A percentile compares a stretch with the other conserved stretches of the same genome.
These are phyloP conservation scores for Parochlus steinenii DNA, from an alignment of 2,888 invertebrate genomes.

Conservation along the genomic window DNA sequence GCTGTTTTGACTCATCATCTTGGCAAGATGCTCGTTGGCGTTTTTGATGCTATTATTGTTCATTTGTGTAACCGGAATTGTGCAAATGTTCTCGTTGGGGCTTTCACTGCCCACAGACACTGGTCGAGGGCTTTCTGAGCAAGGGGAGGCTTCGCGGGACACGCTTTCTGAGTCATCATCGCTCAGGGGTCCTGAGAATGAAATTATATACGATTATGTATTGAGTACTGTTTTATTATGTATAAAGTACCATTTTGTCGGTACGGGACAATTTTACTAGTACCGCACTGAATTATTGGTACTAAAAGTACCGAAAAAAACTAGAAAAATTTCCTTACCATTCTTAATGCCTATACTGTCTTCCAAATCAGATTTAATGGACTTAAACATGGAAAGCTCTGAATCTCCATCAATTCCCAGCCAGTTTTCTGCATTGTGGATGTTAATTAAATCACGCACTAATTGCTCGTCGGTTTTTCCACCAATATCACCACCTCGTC, in stretches of 20 bases:
- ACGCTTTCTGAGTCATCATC: conserved; percentile 48
- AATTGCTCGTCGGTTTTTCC: conserved; percentile 82
- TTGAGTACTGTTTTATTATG: not conserved
- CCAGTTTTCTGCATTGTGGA: conserved; percentile 91
- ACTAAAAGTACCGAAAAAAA: no score
- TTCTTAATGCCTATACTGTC: conserved; percentile 31
- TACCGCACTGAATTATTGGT: no score
- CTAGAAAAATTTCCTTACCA: conserved; percentile 26
- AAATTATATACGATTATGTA: no score
- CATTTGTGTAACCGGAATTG: conserved; percentile 19
- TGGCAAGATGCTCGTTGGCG: conserved; percentile 25
- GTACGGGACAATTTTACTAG: no score
- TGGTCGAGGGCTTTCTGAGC: conserved; percentile 40
- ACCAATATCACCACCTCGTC: conserved; percentile 72
- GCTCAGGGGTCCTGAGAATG: conserved; percentile 28
- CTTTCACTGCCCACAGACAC: conserved; percentile 17
- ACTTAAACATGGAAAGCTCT: conserved; percentile 65
- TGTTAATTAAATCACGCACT: conserved; percentile 73
- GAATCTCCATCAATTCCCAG: conserved; percentile 79
- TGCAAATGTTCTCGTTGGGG: conserved; percentile 28
- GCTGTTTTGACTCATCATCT: conserved; percentile 13
- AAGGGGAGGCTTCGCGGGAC: conserved; percentile 54
- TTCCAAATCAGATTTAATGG: conserved; percentile 46
- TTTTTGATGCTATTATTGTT: conserved; percentile 28
- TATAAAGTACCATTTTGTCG: no score